Conservation (phyloP, 2,113 vertebrate genomes). For the Camelus dromedarius region DNA sequence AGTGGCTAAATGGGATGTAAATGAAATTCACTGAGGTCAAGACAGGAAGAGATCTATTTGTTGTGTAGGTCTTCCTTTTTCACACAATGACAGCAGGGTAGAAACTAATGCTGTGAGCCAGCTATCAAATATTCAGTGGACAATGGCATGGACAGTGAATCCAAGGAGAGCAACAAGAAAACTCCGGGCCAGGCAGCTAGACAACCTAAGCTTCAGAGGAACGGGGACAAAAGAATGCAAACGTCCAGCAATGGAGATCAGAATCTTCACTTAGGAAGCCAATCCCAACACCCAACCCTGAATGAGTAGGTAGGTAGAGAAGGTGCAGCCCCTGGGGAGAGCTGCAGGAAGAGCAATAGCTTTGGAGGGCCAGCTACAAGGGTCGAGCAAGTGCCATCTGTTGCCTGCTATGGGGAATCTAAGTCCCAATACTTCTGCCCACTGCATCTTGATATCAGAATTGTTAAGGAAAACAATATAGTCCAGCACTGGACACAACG, state of each 20-base stretch:
- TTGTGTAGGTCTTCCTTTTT: neutral
- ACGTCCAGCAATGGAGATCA: neutral
- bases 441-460: neutral
- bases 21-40: neutral
- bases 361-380: neutral
- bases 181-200: neutral
- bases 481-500: neutral
- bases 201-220: neutral
- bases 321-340: neutral
- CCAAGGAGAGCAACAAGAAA: neutral
- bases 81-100: neutral
- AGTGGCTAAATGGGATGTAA: neutral
- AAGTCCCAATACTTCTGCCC: neutral
- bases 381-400: neutral
- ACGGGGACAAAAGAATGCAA: neutral
- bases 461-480: neutral
- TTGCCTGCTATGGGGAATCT: neutral
- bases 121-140: neutral
- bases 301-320: neutral
- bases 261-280: neutral
- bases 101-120: conserved; percentile 4
- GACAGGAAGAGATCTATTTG: neutral
- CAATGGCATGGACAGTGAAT: neutral
- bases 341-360: neutral
- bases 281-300: neutral